These are phyloP conservation scores for Cynopterus brachyotis DNA, from an alignment of 2,113 vertebrate species.

Conservation along the genomic window DNA sequence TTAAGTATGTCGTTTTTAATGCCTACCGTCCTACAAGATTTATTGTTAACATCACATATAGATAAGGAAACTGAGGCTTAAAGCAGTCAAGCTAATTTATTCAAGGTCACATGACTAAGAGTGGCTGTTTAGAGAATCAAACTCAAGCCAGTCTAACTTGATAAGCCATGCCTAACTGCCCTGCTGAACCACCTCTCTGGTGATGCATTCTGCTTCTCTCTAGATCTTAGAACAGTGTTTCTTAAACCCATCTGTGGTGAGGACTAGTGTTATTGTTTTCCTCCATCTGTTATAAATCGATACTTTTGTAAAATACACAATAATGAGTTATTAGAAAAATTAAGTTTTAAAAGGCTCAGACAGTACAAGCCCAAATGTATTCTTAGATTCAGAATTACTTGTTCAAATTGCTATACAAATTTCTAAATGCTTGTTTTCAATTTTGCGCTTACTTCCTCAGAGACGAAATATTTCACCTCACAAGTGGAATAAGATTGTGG, in stretches of 20 bases:
- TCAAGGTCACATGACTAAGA: neutral
- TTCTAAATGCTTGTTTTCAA: neutral
- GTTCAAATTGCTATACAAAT: neutral
- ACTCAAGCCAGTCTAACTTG: neutral
- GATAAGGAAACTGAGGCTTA: neutral
- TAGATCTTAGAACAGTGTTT: neutral
- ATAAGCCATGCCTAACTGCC: neutral
- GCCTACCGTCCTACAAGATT: neutral
- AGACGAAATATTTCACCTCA: neutral
- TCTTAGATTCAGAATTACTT: neutral
- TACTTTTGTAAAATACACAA: neutral
- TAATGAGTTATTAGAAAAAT: neutral
- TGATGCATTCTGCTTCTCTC: neutral
- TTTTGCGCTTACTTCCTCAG: neutral
- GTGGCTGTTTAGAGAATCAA: neutral
- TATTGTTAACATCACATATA: neutral
- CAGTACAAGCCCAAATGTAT: neutral
- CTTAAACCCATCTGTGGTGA: neutral
- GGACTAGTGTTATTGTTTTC: neutral
- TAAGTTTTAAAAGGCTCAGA: neutral
- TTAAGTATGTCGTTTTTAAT: neutral
- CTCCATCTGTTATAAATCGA: neutral
- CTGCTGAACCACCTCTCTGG: neutral
- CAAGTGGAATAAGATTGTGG: neutral
- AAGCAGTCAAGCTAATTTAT: neutral